phyloP scores from a whole-genome alignment of 2,113 vertebrate species.

The Fregetta grallaria region DNA sequence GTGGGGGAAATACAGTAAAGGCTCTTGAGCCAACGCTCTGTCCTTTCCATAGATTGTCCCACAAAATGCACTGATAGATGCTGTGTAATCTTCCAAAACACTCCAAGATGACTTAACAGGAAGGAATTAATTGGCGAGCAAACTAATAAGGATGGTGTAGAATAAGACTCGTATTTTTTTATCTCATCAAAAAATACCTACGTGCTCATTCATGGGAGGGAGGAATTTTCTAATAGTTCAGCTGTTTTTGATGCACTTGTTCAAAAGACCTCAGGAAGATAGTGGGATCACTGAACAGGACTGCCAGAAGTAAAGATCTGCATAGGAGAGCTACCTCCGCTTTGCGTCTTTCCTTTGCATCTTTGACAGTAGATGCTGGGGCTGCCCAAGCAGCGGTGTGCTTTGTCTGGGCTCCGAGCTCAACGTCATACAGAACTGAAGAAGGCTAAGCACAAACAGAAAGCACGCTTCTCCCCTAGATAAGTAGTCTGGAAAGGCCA shows the following conservation, averaged over 20 bases:
- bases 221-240: not conserved
- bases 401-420: not conserved
- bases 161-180: not conserved
- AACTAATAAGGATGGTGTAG: not conserved
- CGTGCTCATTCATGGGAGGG: not conserved
- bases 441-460: not conserved
- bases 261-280: not conserved
- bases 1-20: not conserved
- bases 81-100: not conserved
- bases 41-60: not conserved
- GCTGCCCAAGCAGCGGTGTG: not conserved
- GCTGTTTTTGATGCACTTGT: not conserved
- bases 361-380: not conserved
- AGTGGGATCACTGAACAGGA: not conserved
- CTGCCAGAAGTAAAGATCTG: not conserved
- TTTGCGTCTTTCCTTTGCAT: not conserved
- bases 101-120: not conserved
- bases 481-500: conserved; percentile 12
- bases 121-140: not conserved
- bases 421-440: not conserved
- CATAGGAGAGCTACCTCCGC: not conserved
- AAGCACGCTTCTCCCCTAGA: not conserved
- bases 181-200: not conserved
- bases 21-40: not conserved
- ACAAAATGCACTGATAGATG: not conserved